Base-by-base conservation (phyloP, 2,888 invertebrate genomes). In the Tinea pellionella region DNA sequence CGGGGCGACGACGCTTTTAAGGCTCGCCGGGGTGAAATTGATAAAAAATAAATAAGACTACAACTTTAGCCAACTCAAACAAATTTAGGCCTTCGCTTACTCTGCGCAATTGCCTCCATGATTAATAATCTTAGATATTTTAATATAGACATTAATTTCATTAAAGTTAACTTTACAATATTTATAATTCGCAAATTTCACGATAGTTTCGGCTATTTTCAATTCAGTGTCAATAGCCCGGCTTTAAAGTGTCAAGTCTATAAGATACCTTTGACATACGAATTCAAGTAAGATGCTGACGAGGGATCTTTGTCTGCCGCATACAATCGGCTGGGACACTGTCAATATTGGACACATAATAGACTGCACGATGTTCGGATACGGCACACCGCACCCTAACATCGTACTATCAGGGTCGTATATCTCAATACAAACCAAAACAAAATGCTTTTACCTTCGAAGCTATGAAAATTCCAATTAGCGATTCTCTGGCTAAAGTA, bases 11-110 rank as follows among this genome's bases (percentile, higher is more conserved):
- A 76, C 77, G 84, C 82, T 83, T 82, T 82, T 83, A 80, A 75
- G 69, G 75, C 73, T 67, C 76, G 75, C 67, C 71, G 74, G 78
- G 75, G 77, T 78, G 80, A 80, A 79, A 86, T 83, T 84, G 79
- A 83, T 85, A 86, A 85, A 87, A 87, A 85, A 85, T 85, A 86
- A 86, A 86, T 85, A 85, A 80, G 75, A 77, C 66, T 63, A 65
- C 67, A 84, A 82, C 72, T 83, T 85, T 77, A 68, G 75, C 77
- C 67, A 81, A 83, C 75, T 79, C 77, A 84, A 83, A 84, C 82
- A 80, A 76, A 80, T 77, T 80, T 72, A 69, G 70, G 71, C 68
- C 71, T 74, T 71, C 64, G 77, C 78, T 72, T 72, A 71, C 74
- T 70, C 69, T 67, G 71, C 72, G 65, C 70, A 68, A 65, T 65